Conservation (phyloP, 2,888 invertebrate genomes). For the Drosophila sordidapex region DNA sequence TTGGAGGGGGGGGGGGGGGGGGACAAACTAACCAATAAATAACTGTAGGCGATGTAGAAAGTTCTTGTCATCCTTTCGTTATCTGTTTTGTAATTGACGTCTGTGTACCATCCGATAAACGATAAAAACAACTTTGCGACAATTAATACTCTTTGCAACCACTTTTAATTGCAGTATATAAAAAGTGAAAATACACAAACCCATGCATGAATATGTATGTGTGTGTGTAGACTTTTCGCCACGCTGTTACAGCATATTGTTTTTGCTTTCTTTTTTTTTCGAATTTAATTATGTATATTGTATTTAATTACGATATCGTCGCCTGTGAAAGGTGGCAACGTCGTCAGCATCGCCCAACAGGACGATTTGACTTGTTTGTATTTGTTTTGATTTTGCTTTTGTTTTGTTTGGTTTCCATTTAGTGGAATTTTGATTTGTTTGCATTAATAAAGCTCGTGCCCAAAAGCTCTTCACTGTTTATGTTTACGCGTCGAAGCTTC, state of each 20-base stretch:
- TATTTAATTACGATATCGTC: neutral
- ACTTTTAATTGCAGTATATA: neutral
- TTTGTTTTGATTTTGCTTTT: constrained; percentile 18
- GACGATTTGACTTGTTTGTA: neutral
- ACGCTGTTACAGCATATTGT: constrained; percentile 26
- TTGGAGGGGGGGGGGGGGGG: rapidly evolving
- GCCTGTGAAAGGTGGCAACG: neutral
- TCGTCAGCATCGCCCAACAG: neutral
- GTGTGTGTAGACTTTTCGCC: constrained; percentile 9
- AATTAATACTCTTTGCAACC: neutral
- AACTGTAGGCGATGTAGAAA: neutral
- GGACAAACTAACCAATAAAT: neutral
- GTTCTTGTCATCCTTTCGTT: neutral
- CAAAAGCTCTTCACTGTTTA: constrained; percentile 36
- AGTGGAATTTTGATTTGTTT: constrained; percentile 11
- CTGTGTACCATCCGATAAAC: neutral
- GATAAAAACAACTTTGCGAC: neutral
- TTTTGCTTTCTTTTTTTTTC: constrained; percentile 8
- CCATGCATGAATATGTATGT: neutral
- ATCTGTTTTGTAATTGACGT: neutral
- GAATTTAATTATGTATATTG: neutral
- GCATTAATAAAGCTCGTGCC: constrained; percentile 14
- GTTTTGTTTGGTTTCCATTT: constrained; percentile 20
- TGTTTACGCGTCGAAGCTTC: constrained; percentile 43
- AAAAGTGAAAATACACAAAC: constrained; percentile 39